A percentile compares a stretch with the other conserved stretches of the same genome.
Evolutionary conservation across 2,113 vertebrate genomes (phyloP).

Genomic region (Okapia johnstoni): DNA sequence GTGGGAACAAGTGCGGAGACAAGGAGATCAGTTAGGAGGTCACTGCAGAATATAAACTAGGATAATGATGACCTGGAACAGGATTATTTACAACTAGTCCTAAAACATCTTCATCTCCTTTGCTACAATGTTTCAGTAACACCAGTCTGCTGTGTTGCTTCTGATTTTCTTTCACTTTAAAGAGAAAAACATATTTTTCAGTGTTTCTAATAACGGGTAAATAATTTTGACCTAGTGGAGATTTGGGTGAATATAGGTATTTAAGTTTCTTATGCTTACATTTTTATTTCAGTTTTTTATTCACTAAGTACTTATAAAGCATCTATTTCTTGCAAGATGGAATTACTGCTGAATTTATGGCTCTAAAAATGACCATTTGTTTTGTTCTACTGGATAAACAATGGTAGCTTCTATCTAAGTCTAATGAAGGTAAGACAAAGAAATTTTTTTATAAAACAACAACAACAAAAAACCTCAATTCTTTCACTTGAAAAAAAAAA

Average conservation of each 20-base stretch:
- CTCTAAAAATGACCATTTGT: not conserved
- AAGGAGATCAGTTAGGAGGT: not conserved
- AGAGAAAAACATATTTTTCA: not conserved
- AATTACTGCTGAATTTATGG: not conserved
- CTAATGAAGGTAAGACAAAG: not conserved
- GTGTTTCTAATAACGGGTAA: not conserved
- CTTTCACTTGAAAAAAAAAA: not conserved
- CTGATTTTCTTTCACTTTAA: not conserved
- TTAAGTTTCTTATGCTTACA: not conserved
- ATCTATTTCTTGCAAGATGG: not conserved
- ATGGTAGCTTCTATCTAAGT: not conserved
- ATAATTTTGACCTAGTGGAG: not conserved
- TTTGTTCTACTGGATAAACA: not conserved
- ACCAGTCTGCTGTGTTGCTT: not conserved
- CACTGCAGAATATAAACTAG: not conserved
- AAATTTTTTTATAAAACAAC: not conserved
- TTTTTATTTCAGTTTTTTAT: not conserved
- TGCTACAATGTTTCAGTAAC: not conserved
- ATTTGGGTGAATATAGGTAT: not conserved
- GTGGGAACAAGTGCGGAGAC: too few species aligned
- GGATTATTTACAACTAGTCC: not conserved
- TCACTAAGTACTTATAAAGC: not conserved
- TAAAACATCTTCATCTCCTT: not conserved
- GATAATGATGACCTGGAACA: not conserved
- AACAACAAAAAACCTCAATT: not conserved